Conservation (phyloP, 2,888 invertebrate species). For the Tinea semifulvella region DNA sequence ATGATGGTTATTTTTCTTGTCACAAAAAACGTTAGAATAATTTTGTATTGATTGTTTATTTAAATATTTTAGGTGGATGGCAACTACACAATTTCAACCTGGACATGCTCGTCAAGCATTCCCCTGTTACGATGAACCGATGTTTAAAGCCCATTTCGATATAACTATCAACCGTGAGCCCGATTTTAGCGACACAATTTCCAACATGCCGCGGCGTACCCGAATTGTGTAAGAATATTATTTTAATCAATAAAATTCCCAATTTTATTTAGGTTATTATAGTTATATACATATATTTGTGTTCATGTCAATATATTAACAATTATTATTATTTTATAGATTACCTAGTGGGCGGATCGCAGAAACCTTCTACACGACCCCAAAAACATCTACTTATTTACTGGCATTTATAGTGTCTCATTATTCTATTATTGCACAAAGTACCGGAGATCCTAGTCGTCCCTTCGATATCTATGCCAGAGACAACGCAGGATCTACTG, state of each 20-base stretch:
- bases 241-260: too few species aligned
- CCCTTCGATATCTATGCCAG: conserved; percentile 55
- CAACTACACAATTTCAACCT: conserved; percentile 82
- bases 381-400: conserved; percentile 82
- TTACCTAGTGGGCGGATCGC: conserved; percentile 29
- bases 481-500: conserved; percentile 40
- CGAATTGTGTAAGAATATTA: conserved; percentile 1
- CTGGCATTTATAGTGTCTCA: conserved; percentile 88
- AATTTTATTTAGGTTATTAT: too few species aligned
- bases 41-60: background rate
- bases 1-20: background rate
- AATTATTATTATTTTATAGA: too few species aligned
- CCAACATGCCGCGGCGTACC: conserved; percentile 69
- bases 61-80: conserved; percentile 70
- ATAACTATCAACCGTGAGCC: conserved; percentile 70
- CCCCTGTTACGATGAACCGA: conserved; percentile 89
- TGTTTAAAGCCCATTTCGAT: conserved; percentile 79
- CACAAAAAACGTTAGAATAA: background rate
- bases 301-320: too few species aligned
- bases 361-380: conserved; percentile 64
- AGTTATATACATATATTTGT: too few species aligned
- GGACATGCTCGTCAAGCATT: conserved; percentile 83
- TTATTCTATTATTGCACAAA: conserved; percentile 43
- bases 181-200: conserved; percentile 59
- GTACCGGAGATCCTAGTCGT: conserved; percentile 25